phyloP scores from a whole-genome alignment of 2,888 invertebrate species.

The Phyllotreta cruciferae region DNA sequence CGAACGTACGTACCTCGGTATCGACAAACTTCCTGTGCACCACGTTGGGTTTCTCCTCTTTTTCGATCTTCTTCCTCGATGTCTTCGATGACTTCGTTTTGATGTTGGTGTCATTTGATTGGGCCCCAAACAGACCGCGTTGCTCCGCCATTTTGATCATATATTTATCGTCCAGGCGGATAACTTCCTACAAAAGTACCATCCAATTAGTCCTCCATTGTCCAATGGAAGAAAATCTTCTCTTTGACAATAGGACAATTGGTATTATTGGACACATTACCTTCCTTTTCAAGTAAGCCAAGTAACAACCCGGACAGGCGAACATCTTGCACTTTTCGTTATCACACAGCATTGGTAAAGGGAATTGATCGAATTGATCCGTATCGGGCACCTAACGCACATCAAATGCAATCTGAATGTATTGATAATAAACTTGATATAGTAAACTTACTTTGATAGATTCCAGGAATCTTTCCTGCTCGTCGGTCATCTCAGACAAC shows the following conservation, averaged over 20 bases:
- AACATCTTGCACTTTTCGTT: slow-evolving; percentile 62
- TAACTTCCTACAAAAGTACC: slow-evolving; percentile 66
- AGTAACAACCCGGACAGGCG: slow-evolving; percentile 65
- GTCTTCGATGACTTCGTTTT: slow-evolving; percentile 55
- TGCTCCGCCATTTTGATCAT: slow-evolving; percentile 85
- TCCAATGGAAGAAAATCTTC: not conserved
- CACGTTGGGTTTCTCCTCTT: slow-evolving; percentile 45
- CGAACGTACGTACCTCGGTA: slow-evolving; percentile 48
- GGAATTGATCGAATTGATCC: slow-evolving; percentile 72
- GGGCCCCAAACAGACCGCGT: slow-evolving; percentile 73
- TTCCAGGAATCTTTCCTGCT: slow-evolving; percentile 44
- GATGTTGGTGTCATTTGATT: slow-evolving; percentile 55
- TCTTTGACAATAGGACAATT: not conserved
- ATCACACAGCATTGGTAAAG: slow-evolving; percentile 67
- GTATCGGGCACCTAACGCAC: slow-evolving; percentile 69
- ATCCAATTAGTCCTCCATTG: slow-evolving; percentile 12
- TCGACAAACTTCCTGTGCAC: slow-evolving; percentile 49
- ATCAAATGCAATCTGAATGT: no score
- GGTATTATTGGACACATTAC: slow-evolving; percentile 51
- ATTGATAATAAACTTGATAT: no score
- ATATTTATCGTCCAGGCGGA: slow-evolving; percentile 79
- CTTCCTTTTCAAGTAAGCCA: slow-evolving; percentile 73
- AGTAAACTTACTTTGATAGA: slow-evolving; percentile 41
- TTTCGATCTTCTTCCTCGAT: slow-evolving; percentile 57
- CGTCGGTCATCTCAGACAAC: slow-evolving; percentile 32